Evolutionary conservation across 37 sponge, comb jelly and placozoan genomes (phyloP), one percentile per base, ranked within the genome.

Genomic region (Crambe crambe): DNA sequence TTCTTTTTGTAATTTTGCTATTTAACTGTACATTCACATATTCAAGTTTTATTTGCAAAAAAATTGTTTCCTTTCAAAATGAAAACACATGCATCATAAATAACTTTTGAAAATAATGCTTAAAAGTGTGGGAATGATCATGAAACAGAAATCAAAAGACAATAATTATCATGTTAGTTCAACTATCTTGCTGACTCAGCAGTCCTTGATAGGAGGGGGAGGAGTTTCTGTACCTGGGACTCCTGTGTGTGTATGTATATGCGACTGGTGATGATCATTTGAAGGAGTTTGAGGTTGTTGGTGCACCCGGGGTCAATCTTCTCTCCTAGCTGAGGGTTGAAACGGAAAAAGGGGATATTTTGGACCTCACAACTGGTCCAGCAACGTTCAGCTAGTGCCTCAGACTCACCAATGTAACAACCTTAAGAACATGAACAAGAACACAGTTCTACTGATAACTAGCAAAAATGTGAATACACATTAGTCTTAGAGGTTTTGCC

Each of bases 321-420:
- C 56, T 62, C 75, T 4, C 54, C 35, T 17, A 86, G 74, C 0
- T 65, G 73, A 21, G 87, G 87, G 47, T 66, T 86, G 80, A 86
- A 86, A 5, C 87, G 80, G 56, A 79, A 86, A 68, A 80, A 86
- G n/a, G 67, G 65, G 29, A 86, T 79, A 66, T 74, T 66, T 37
- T 86, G 87, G 0, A 17, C 75, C 40, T 79, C 67, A 79, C 87
- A 86, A 47, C 70, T 63, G 42, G 38, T 70, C 61, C 36, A 61
- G 39, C 86, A 85, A 35, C 47, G 36, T 22, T 78, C 73, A 43
- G 79, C 86, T 23, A 78, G 27, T 0, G 36, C 71, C 54, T 85
- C 86, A 39, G 86, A 77, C 64, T 72, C 73, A 72, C 58, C 79
- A 29, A 85, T 40, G 30, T 10, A 4, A 18, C 37, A 10, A 31